Evolutionary conservation across 2,888 invertebrate genomes (phyloP).

Genomic region (Brachypterus glaber): DNA sequence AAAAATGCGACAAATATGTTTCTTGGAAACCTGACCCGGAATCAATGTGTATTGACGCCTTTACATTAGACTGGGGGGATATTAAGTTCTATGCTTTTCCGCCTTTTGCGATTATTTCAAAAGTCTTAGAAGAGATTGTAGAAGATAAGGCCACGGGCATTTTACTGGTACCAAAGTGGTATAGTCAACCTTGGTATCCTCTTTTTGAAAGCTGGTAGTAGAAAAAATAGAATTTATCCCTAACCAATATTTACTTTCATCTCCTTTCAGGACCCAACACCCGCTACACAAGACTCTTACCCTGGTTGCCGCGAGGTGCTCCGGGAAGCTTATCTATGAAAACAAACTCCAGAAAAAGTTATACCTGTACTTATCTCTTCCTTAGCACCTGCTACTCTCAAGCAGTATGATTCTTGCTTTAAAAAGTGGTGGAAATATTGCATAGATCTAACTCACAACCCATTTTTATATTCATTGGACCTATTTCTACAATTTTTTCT

Average conservation of each 20-base stretch:
- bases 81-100: slow-evolving; percentile 23
- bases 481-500: background rate
- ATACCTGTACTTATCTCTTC: background rate
- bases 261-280: background rate
- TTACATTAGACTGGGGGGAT: slow-evolving; percentile 18
- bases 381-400: background rate
- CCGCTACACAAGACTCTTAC: background rate
- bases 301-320: background rate
- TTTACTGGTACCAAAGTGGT: slow-evolving; percentile 24
- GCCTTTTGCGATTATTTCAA: slow-evolving; percentile 23
- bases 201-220: slow-evolving; percentile 13
- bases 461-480: too few species aligned
- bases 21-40: slow-evolving; percentile 22
- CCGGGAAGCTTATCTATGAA: background rate
- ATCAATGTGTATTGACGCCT: slow-evolving; percentile 20
- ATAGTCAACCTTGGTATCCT: slow-evolving; percentile 25
- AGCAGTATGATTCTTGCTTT: background rate
- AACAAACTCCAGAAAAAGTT: background rate
- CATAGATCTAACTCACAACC: background rate
- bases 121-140: slow-evolving; percentile 23
- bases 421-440: background rate
- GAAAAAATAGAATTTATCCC: background rate
- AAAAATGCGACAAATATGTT: slow-evolving; percentile 23
- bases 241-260: background rate
- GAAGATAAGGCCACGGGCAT: slow-evolving; percentile 23